These are phyloP conservation scores for Thalpophila matura DNA, from an alignment of 2,888 invertebrate genomes.

Conservation along the genomic window DNA sequence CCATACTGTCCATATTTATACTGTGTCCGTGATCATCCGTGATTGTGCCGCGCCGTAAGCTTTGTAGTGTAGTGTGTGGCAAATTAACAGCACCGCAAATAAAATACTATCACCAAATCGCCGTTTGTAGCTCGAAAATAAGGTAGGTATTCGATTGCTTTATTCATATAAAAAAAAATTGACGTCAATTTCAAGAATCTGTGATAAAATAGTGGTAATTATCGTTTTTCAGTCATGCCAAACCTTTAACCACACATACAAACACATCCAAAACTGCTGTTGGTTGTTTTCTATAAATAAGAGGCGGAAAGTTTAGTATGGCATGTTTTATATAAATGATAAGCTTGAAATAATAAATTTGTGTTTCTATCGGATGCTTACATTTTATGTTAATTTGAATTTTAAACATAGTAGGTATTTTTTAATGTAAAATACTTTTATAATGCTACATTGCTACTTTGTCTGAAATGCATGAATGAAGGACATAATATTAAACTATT, in stretches of 20 bases:
- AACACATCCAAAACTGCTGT: neutral
- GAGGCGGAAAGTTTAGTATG: too few relatives aligned
- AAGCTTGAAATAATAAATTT: too few relatives aligned
- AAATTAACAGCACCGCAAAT: slow-evolving; percentile 8
- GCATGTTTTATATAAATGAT: too few relatives aligned
- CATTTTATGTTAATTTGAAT: too few relatives aligned
- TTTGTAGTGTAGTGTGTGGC: slow-evolving; percentile 8
- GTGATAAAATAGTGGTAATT: slow-evolving; percentile 35
- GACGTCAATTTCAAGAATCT: slow-evolving; percentile 20
- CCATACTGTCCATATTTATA: too few relatives aligned
- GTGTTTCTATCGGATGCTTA: too few relatives aligned
- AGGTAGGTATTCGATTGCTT: neutral
- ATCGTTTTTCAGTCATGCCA: neutral
- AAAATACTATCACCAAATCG: neutral
- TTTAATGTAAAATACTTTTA: too few relatives aligned
- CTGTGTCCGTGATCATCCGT: neutral
- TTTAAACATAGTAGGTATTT: too few relatives aligned
- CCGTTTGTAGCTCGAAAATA: neutral
- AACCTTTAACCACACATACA: neutral
- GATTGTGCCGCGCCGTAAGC: slow-evolving; percentile 2
- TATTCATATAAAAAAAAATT: neutral
- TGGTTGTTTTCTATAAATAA: too few relatives aligned
- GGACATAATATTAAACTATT: too few relatives aligned
- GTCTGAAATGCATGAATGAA: too few relatives aligned
- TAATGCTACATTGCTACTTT: too few relatives aligned